These are phyloP conservation scores for Camponotus floridanus DNA, from an alignment of 1,140 invertebrate genomes.

Conservation along the genomic window DNA sequence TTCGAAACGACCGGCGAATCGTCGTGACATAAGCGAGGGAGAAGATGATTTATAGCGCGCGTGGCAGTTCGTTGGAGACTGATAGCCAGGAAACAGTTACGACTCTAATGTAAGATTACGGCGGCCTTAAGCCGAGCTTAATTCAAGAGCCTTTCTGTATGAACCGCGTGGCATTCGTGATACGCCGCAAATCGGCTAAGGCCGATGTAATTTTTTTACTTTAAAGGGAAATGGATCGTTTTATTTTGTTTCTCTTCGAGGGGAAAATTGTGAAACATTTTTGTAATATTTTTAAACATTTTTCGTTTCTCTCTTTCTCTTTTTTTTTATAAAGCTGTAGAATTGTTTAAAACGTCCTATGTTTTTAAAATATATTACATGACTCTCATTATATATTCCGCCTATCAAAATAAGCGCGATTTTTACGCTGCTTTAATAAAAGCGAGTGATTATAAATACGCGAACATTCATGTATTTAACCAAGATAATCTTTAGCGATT, in stretches of 20 bases:
- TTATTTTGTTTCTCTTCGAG: not conserved
- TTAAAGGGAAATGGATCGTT: conserved; percentile 13
- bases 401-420: not conserved
- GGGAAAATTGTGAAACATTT: not conserved
- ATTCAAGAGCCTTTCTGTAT: conserved; percentile 57
- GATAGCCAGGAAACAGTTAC: conserved; percentile 57
- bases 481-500: not conserved
- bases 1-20: conserved; percentile 27
- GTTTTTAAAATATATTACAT: not conserved
- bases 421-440: not conserved
- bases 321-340: not conserved
- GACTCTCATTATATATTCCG: not conserved
- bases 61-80: conserved; percentile 15
- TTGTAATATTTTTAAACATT: not conserved
- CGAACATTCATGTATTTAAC: conserved; percentile 14
- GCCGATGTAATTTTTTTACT: conserved; percentile 27
- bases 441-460: not conserved
- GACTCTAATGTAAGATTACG: conserved; percentile 65
- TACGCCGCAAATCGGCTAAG: conserved; percentile 16
- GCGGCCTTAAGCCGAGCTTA: conserved; percentile 63
- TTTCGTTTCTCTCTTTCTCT: not conserved
- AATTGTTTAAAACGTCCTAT: not conserved
- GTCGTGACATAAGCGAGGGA: conserved; percentile 6
- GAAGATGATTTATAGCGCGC: conserved; percentile 50
- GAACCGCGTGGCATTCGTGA: conserved; percentile 33